Evolutionary conservation across 2,113 vertebrate species (phyloP), one percentile per base, ranked within the genome.

Genomic region (Saguinus imperator): DNA sequence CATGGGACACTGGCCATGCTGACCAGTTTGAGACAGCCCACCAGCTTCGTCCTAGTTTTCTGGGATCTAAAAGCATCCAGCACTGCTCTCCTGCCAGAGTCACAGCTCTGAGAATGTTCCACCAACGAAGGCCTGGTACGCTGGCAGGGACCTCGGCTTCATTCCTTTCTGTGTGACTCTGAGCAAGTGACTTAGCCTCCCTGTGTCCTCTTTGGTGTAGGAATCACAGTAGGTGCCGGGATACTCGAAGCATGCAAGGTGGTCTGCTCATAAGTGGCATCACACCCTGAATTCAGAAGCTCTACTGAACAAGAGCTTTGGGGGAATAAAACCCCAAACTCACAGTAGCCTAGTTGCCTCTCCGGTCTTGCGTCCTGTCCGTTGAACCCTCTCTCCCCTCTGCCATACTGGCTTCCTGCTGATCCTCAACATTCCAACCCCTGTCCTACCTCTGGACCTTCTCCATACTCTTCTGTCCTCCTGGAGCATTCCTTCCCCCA

Each of bases 241-340:
- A 50, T 50, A 35, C 37, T 9, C 25, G 1, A 17, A 76, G 85
- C 80, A 32, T 27, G 40, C 37, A 4, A 5, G 25, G 55, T 21
- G 45, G 48, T 48, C 37, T 1, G 0, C 29, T 27, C 1, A 21
- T 10, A 6, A 57, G 25, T 5, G 50, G 66, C 40, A 27, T 1
- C 9, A 40, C 32, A 6, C 8, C 91, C 76, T 12, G 2, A 43
- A 37, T 32, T 81, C 40, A 17, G 79, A 64, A 25, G 7, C 20
- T 75, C 32, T n/a, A 5, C 40, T 14, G 29, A 84, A 40, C 43
- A 57, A 52, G 64, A 87, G 48, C 14, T 48, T 20, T 32, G 5
- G 61, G 61, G 32, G 55, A 32, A 14, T 20, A 23, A 72, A 68
- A 37, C 40, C 37, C 79, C 17, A 82, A 68, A 3, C 61, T 48